A percentile compares a stretch with the other conserved stretches of the same genome.
Conservation (phyloP, 2,797 vertebrate genomes). For the Champsocephalus gunnari region DNA sequence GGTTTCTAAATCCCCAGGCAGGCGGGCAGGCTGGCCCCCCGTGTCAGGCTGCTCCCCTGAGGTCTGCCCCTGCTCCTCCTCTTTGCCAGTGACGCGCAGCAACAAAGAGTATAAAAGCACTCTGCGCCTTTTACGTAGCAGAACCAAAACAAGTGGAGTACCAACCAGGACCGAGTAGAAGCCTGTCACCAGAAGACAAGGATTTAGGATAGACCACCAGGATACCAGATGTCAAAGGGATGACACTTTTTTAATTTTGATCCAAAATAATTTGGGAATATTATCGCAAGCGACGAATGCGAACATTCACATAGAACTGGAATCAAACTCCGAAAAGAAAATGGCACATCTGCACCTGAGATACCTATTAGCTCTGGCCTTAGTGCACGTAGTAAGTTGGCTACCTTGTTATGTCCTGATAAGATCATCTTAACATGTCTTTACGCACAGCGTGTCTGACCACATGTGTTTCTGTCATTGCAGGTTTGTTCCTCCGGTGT, state of each 20-base stretch:
- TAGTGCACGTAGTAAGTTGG: slow-evolving; percentile 80
- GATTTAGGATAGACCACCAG: slow-evolving; percentile 12
- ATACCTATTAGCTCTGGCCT: slow-evolving; percentile 70
- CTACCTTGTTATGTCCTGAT: background rate
- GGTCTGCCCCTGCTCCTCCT: slow-evolving; percentile 65
- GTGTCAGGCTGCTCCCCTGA: slow-evolving; percentile 59
- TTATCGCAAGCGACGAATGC: slow-evolving; percentile 49
- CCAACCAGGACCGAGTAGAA: background rate
- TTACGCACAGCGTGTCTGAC: slow-evolving; percentile 5
- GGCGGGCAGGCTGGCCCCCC: slow-evolving; percentile 30
- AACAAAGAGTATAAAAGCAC: slow-evolving; percentile 67
- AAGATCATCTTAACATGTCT: background rate
- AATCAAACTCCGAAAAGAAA: slow-evolving; percentile 33
- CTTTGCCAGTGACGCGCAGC: slow-evolving; percentile 57
- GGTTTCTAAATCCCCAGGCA: slow-evolving; percentile 60
- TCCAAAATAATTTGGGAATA: slow-evolving; percentile 34
- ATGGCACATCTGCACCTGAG: slow-evolving; percentile 78
- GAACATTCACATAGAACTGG: slow-evolving; percentile 29
- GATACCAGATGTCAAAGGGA: slow-evolving; percentile 19
- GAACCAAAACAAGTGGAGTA: slow-evolving; percentile 57
- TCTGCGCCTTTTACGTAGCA: slow-evolving; percentile 55
- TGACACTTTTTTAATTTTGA: slow-evolving; percentile 42
- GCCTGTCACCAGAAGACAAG: background rate
- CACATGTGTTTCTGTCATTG: background rate
- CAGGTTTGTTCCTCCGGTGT: slow-evolving; percentile 87